These are phyloP conservation scores for Andricus grossulariae DNA, from an alignment of 1,140 invertebrate genomes.

Conservation along the genomic window DNA sequence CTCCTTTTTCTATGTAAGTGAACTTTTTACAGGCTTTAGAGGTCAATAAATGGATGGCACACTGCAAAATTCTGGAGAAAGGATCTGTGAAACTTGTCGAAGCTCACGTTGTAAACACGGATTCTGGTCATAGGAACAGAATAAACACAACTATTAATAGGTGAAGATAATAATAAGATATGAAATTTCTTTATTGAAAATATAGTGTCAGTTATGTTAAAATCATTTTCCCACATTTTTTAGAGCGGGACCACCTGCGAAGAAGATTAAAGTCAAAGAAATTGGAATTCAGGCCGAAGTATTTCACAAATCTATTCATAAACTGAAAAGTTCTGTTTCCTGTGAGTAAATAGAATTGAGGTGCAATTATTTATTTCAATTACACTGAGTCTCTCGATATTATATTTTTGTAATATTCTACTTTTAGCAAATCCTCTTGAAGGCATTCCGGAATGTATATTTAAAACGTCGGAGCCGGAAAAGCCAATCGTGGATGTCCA, in stretches of 20 bases:
- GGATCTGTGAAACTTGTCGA: constrained; percentile 61
- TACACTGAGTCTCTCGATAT: not conserved
- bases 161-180: not conserved
- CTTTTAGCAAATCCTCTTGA: constrained; percentile 63
- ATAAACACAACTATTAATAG: not conserved
- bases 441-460: constrained; percentile 63
- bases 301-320: constrained; percentile 36
- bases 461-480: constrained; percentile 61
- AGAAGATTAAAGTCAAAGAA: constrained; percentile 48
- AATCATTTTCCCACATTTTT: not conserved
- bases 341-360: constrained; percentile 39
- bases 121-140: not conserved
- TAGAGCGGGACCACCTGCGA: not conserved
- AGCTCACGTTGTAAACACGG: constrained; percentile 47
- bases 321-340: constrained; percentile 38
- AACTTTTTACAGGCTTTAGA: constrained; percentile 55
- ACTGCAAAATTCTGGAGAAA: constrained; percentile 63
- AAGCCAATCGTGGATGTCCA: constrained; percentile 68
- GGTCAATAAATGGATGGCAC: constrained; percentile 55
- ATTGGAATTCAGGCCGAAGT: constrained; percentile 46
- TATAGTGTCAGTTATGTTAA: not conserved
- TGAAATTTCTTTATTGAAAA: not conserved
- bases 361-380: not conserved
- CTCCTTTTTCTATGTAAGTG: constrained; percentile 27
- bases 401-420: constrained; percentile 34